Base-by-base conservation (phyloP, 2,888 invertebrate species). In the Euspilapteryx auroguttella region DNA sequence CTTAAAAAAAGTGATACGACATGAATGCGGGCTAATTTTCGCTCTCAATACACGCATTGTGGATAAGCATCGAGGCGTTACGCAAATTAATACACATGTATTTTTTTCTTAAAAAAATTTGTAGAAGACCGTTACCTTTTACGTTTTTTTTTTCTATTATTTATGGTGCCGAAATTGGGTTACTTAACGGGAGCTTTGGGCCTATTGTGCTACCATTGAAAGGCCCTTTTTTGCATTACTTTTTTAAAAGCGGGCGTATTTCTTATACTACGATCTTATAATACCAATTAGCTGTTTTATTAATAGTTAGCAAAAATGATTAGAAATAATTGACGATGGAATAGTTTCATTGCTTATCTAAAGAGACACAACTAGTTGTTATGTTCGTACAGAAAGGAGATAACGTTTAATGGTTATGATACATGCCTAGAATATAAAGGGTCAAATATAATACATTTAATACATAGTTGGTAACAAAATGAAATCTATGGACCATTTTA, bases 151-250 rank as follows among this genome's bases (percentile, higher is more conserved):
- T 53, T 42, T 39, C 45, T 56, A 49, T 66, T 73, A 75, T 68
- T 65, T 69, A 71, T 64, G 69, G 73, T 63, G 69, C 52, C 65
- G 69, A 69, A 73, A 75, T 75, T 75, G 68, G 75, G 73, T 73
- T 71, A 73, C 75, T 75, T 73, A 73, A 59, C 69, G 71, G 69
- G 58, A 68, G 66, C 66, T 39, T 34, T 23, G 9, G 41, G 38
- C 29, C 58, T 40, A 59, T 73, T 75, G 68, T 68, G 47, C 41
- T 34, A 23, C 39, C 39, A 46, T 41, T 52, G 53, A 41, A 44
- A 53, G 55, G 55, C 46, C 35, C 29, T 26, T 30, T 35, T 40
- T 34, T 36, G 31, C 31, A 44, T 42, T 41, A 35, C 33, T 29
- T 34, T 37, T n/a, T n/a, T n/a, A n/a, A n/a, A n/a, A 48, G 46